Evolutionary conservation across 1,140 invertebrate species (phyloP), one percentile per base, ranked within the genome.

Genomic region (Drosophila sucinea): DNA sequence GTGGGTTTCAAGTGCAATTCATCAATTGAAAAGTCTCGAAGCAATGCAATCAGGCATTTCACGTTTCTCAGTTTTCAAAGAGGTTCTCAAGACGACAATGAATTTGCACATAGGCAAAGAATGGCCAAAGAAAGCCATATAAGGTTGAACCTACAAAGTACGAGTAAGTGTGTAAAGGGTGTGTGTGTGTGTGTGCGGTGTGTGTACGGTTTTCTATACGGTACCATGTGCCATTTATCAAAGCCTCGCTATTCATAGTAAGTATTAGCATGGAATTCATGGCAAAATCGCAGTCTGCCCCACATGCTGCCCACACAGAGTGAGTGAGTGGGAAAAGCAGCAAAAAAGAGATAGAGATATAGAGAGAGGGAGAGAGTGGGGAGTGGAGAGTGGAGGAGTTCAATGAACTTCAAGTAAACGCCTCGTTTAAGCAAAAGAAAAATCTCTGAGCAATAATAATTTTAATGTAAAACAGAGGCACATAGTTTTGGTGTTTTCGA

Each of bases 401-500:
- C 64, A 66, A 25, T 66, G 54, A 66, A 35, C 63, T 17, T 27
- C 64, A 33, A 73, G 65, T 76, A 73, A 73, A 70, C 62, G 74
- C 63, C 76, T 79, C 73, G 68, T 72, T 72, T 55, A 27, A 35
- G 33, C 33, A 1, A 0, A 38, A 38, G 44, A 51, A 51, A 51
- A 72, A 71, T 76, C 76, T 67, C 56, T 65, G 73, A 25, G 77
- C 67, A 67, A 79, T 70, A 64, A 73, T 61, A 17, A 17, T 73
- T 79, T 77, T 77, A 79, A 79, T 79, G 77, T 79, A 73, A 79
- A 73, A 73, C 70, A 79, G 70, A 70, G 63, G 60, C 73, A 60
- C 76, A 76, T 65, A 69, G 77, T 67, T 69, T 47, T 32, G 10
- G 17, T 62, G 35, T 58, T 51, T 51, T 60, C 47, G 33, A 56